Percentiles rank a stretch among this genome's conserved stretches.
These are phyloP conservation scores for Garrulus glandarius DNA, from an alignment of 2,797 vertebrate species.

Conservation along the genomic window DNA sequence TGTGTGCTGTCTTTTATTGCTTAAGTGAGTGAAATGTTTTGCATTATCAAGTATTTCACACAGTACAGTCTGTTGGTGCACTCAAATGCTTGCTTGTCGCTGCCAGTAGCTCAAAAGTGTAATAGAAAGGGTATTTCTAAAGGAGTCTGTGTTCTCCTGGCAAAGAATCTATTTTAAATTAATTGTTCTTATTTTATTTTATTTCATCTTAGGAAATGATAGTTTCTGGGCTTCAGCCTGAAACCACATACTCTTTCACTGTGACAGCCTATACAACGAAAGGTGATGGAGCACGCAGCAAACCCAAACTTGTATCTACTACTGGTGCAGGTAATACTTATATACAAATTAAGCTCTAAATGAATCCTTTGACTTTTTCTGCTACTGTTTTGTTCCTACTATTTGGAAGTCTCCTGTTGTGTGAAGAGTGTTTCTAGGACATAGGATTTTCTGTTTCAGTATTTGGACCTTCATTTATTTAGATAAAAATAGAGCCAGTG, in stretches of 20 bases:
- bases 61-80: background rate
- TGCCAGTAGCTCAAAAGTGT: background rate
- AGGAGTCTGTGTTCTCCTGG: background rate
- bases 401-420: background rate
- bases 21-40: background rate
- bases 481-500: background rate
- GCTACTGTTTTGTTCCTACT: background rate
- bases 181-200: slow-evolving; percentile 9
- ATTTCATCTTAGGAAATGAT: slow-evolving; percentile 89
- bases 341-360: background rate
- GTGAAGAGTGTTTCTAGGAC: background rate
- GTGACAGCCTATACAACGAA: slow-evolving; percentile 98
- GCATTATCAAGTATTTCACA: background rate
- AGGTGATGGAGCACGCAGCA: slow-evolving; percentile 97
- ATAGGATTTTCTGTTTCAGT: background rate
- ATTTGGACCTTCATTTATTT: background rate
- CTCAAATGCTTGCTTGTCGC: slow-evolving; percentile 38
- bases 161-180: background rate
- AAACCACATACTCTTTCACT: slow-evolving; percentile 94
- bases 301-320: slow-evolving; percentile 93
- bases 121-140: background rate
- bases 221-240: slow-evolving; percentile 92
- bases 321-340: slow-evolving; percentile 90
- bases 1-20: background rate
- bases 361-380: background rate